Evolutionary conservation across 2,888 invertebrate genomes (phyloP), one percentile per base, ranked within the genome.

Genomic region (Meiosimyza platycephala): DNA sequence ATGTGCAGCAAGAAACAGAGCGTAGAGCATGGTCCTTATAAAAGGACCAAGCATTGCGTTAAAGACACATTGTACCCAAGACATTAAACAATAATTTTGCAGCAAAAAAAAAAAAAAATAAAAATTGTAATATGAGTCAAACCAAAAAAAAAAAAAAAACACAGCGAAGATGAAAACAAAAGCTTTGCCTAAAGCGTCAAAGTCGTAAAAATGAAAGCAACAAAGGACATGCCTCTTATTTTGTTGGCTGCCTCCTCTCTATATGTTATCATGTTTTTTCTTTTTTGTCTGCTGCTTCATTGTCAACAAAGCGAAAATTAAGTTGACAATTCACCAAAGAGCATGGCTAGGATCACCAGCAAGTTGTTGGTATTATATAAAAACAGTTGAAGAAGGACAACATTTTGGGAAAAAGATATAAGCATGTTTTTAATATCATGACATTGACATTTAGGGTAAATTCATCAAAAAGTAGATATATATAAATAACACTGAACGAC

Each of bases 271-370:
- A 4, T 63, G 13, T 28, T 40, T 40, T 40, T 40, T 40, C 1
- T 40, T 40, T 40, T 40, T 40, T 40, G 6, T 40, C 9, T 6
- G 40, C 40, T 40, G 40, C 40, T 40, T 40, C 28, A 60, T 28
- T 64, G 18, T 40, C 57, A 57, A 75, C 74, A 69, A 69, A 68
- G 62, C 52, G 62, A 63, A 57, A 54, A 74, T 62, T 65, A 72
- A 33, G 60, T 65, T 74, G 78, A 75, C 74, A 68, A 72, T 68
- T 68, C 65, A 71, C 66, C 71, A 71, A 67, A 66, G 52, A 13
- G 28, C 18, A 18, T n/a, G 0, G 3, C 6, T 13, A 57, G 57
- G 57, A 57, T 16, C 18, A 63, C 9, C 40, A 40, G 40, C 40
- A 40, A 40, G 28, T 28, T 28, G 28, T 28, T 28, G 28, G 28